Evolutionary conservation across 2,888 invertebrate genomes (phyloP), one percentile per base, ranked within the genome.

Genomic region (Chrysina gloriosa): DNA sequence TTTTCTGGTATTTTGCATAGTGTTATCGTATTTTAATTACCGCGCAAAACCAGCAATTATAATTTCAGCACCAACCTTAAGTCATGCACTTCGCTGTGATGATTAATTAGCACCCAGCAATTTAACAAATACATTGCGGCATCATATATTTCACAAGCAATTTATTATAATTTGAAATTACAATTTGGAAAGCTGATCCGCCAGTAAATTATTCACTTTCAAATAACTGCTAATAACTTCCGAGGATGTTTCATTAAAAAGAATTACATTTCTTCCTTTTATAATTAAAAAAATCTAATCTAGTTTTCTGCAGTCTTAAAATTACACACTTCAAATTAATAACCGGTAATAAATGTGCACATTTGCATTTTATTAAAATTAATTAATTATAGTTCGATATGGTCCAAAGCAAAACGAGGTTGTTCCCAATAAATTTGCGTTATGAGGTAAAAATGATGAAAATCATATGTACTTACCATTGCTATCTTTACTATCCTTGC

Each of bases 401-500:
- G 29, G 42, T 42, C 19, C 42, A 42, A 52, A 2, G 52, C 3
- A 29, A 52, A 52, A 31, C 14, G 27, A 42, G 58, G 42, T 61
- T 42, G 27, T 9, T 42, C 48, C 31, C 52, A 52, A 52, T 52
- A 11, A 31, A 19, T n/a, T n/a, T n/a, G n/a, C n/a, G n/a, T n/a
- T n/a, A n/a, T n/a, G n/a, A 14, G 19, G n/a, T 34, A 42, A 27
- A 58, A 42, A 23, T n/a, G 7, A 50, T 27, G n/a, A 9, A n/a
- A 2, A 29, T 14, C 7, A 52, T 39, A n/a, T 50, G 23, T n/a
- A 81, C 74, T 84, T 84, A 69, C 82, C 80, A 69, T 85, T 83
- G 52, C 80, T 82, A 77, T 90, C 89, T 77, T 88, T 87, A 74
- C 87, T 86, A 74, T 87, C 89, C 75, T 85, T 83, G 75, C 86